Conservation (phyloP, 2,113 vertebrate species). For the Haemorhous mexicanus region DNA sequence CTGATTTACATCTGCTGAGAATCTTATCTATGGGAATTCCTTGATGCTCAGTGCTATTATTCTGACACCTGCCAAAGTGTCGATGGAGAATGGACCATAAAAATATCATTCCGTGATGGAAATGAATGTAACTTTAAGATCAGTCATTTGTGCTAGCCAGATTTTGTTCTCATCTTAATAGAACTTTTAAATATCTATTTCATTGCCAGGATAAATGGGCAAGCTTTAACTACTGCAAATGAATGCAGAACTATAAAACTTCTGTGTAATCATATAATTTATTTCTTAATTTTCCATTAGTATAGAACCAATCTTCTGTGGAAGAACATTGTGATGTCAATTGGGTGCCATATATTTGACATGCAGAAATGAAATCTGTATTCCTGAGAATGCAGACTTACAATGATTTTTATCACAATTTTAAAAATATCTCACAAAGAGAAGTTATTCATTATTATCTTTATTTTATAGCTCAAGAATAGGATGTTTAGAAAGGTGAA, state of each 20-base stretch:
- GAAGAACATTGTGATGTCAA: neutral
- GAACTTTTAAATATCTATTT: slow-evolving; percentile 36
- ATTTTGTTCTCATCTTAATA: slow-evolving; percentile 12
- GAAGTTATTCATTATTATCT: neutral
- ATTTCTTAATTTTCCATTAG: neutral
- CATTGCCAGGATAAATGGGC: slow-evolving; percentile 1
- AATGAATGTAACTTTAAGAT: slow-evolving; percentile 16
- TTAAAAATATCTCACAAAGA: neutral
- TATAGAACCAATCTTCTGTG: neutral
- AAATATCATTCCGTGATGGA: slow-evolving; percentile 10
- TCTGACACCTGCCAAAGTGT: slow-evolving; percentile 49
- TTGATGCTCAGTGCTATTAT: neutral
- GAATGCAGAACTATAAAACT: slow-evolving; percentile 26
- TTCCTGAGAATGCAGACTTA: neutral
- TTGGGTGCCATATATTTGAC: neutral
- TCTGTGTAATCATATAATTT: neutral
- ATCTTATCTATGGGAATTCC: slow-evolving; percentile 18
- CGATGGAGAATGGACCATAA: slow-evolving; percentile 11
- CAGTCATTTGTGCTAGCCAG: neutral
- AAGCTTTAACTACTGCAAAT: neutral
- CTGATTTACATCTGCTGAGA: slow-evolving; percentile 36
- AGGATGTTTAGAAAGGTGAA: neutral
- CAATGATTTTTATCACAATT: neutral
- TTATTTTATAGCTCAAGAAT: neutral
- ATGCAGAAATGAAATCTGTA: neutral